Percentiles rank a stretch among this genome's conserved stretches.
Conservation (phyloP, 2,797 vertebrate species). For the Clarias pachynema region DNA sequence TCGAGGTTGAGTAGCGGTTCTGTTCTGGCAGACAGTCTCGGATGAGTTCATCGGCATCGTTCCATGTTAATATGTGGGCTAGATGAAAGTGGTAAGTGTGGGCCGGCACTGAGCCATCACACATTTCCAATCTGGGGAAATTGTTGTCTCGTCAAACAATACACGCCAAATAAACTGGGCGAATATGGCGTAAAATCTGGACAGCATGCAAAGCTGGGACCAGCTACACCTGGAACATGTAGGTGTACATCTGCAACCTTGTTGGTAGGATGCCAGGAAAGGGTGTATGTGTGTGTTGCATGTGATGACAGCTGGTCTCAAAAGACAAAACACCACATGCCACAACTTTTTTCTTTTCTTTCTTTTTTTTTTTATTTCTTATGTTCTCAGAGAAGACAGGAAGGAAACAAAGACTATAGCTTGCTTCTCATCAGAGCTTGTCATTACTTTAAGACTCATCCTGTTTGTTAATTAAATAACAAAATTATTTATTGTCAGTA, state of each 20-base stretch:
- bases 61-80: not conserved
- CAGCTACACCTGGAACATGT: conserved; percentile 52
- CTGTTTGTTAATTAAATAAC: not conserved
- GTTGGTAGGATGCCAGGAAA: conserved; percentile 28
- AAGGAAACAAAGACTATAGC: not conserved
- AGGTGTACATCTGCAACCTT: conserved; percentile 51
- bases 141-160: conserved; percentile 43
- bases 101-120: conserved; percentile 16
- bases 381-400: not conserved
- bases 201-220: conserved; percentile 34
- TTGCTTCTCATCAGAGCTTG: not conserved
- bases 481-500: not conserved
- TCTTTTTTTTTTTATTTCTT: not conserved
- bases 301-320: conserved; percentile 42
- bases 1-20: conserved; percentile 3
- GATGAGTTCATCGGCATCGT: conserved; percentile 15
- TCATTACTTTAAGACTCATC: not conserved
- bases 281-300: not conserved
- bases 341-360: not conserved
- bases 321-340: conserved; percentile 35
- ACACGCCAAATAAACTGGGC: conserved; percentile 45
- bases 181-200: conserved; percentile 48
- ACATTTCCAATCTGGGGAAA: conserved; percentile 19
- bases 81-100: conserved; percentile 23
- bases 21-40: conserved; percentile 14